Evolutionary conservation across 2,797 vertebrate species (phyloP).

Genomic region (Pseudochirops cupreus): DNA sequence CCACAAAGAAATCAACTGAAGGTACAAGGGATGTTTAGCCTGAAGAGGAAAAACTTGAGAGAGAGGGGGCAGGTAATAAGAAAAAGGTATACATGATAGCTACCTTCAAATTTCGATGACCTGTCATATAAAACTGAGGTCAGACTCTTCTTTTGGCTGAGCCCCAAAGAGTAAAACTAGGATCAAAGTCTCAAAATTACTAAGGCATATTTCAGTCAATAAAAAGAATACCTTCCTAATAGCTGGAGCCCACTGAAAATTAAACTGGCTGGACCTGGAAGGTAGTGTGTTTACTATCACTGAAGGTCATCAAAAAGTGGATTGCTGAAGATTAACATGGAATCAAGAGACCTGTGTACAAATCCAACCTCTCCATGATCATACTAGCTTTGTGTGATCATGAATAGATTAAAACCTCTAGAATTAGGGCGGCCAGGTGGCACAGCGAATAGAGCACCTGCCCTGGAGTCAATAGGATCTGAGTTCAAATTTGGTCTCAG

Average conservation of each 20-base stretch:
- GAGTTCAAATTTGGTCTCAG: too few species aligned
- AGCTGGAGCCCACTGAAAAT: not conserved
- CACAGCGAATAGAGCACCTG: too few species aligned
- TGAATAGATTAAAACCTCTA: not conserved
- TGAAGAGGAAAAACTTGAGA: not conserved
- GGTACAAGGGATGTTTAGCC: not conserved
- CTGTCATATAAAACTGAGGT: not conserved
- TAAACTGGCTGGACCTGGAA: not conserved
- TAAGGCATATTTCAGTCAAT: not conserved
- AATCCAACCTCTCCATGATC: not conserved
- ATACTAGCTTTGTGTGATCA: not conserved
- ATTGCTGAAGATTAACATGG: not conserved
- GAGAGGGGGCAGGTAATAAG: not conserved
- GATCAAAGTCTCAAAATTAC: not conserved
- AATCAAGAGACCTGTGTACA: not conserved
- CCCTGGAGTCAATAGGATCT: too few species aligned
- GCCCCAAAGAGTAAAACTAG: not conserved
- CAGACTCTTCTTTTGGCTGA: not conserved
- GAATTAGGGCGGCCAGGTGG: not conserved
- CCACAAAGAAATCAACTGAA: not conserved
- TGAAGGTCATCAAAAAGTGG: not conserved
- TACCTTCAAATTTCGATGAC: not conserved
- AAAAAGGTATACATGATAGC: not conserved
- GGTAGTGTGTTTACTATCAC: not conserved
- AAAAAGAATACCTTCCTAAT: not conserved